These are phyloP conservation scores for Coenonympha glycerion DNA, from an alignment of 2,888 invertebrate species.

Conservation along the genomic window DNA sequence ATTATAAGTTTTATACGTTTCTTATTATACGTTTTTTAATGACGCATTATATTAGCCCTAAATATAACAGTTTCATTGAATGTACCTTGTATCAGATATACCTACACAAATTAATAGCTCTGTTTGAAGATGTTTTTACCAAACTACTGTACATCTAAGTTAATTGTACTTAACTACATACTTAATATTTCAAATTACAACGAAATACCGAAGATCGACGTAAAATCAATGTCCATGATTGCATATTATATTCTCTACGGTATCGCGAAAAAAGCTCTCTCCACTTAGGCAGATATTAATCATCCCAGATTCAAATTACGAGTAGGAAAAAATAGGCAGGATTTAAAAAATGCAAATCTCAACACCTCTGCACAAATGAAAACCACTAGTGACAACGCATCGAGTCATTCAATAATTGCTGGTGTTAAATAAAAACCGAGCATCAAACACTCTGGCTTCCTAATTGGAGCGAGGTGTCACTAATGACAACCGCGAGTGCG, in stretches of 20 bases:
- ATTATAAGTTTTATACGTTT: no score
- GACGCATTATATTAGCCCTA: no score
- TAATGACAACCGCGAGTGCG: slow-evolving; percentile 65
- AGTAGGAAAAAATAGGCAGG: slow-evolving; percentile 29
- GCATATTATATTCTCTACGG: not conserved
- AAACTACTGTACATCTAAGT: no score
- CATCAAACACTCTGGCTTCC: slow-evolving; percentile 66
- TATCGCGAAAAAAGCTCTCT: not conserved
- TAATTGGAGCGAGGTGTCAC: slow-evolving; percentile 75
- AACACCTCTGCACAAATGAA: slow-evolving; percentile 44
- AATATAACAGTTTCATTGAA: no score
- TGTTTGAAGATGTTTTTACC: no score
- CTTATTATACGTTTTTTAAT: no score
- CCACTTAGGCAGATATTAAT: slow-evolving; percentile 17
- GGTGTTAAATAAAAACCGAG: slow-evolving; percentile 71
- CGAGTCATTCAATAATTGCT: slow-evolving; percentile 70
- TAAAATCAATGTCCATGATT: not conserved
- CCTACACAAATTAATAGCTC: no score
- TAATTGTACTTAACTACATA: no score
- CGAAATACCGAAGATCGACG: no score
- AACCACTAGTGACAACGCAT: slow-evolving; percentile 54
- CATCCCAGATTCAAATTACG: slow-evolving; percentile 28
- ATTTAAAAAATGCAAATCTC: slow-evolving; percentile 37
- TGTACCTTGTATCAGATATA: no score
- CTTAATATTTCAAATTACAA: no score